phyloP scores from a whole-genome alignment of 2,888 invertebrate genomes.

The Spodoptera exigua region DNA sequence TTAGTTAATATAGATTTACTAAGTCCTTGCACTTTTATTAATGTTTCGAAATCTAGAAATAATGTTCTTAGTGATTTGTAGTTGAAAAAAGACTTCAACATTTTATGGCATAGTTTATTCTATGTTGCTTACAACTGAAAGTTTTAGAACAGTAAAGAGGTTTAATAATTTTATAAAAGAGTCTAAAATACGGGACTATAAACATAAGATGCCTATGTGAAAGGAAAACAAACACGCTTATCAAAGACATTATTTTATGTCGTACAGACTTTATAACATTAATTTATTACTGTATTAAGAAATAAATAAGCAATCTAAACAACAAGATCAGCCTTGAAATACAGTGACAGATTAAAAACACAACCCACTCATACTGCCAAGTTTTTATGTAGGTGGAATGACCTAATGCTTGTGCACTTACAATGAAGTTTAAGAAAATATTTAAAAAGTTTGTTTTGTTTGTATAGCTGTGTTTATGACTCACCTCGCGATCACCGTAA shows the following conservation, averaged over 20 bases:
- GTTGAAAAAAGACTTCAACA: too few relatives aligned
- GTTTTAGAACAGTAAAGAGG: too few relatives aligned
- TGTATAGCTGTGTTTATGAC: constrained; percentile 18
- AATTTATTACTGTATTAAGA: constrained; percentile 2
- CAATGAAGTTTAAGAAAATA: constrained; percentile 11
- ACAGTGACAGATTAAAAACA: constrained; percentile 32
- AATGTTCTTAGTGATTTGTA: too few relatives aligned
- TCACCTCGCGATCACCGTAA: constrained; percentile 85
- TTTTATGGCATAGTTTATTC: too few relatives aligned
- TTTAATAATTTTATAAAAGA: background rate
- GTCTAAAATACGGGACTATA: background rate
- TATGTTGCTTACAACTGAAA: too few relatives aligned
- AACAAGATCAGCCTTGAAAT: constrained; percentile 47
- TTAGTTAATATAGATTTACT: too few relatives aligned
- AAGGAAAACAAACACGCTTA: too few relatives aligned
- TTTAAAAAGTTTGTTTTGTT: constrained; percentile 18
- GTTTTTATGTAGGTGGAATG: constrained; percentile 57
- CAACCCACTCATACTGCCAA: constrained; percentile 50
- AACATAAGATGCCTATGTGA: too few relatives aligned
- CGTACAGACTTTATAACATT: background rate
- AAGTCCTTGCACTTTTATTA: too few relatives aligned
- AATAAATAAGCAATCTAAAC: constrained; percentile 15
- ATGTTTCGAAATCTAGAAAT: too few relatives aligned
- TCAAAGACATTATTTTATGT: background rate
- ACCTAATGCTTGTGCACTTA: constrained; percentile 53